phyloP scores from a whole-genome alignment of 2,888 invertebrate genomes.

The Mythimna loreyi region DNA sequence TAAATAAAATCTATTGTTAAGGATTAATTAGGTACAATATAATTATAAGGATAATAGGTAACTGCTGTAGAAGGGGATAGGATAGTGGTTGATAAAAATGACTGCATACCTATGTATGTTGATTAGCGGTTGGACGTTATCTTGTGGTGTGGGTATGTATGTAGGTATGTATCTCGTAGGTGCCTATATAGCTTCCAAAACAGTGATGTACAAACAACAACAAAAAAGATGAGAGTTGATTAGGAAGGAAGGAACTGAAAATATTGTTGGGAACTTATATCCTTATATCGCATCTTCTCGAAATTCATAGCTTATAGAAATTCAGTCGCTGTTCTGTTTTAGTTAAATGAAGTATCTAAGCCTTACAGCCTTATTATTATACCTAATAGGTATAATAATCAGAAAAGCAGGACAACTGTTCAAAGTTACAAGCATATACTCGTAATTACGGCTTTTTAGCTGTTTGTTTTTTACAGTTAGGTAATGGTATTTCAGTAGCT shows the following conservation, averaged over 20 bases:
- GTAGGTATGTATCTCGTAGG: too few species aligned
- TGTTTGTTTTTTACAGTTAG: not conserved
- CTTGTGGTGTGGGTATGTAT: not conserved
- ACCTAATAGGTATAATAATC: not conserved
- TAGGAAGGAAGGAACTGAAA: not conserved
- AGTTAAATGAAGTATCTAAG: not conserved
- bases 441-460: not conserved
- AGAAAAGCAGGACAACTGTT: not conserved
- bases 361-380: not conserved
- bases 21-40: conserved; percentile 15
- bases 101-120: not conserved
- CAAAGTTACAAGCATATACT: not conserved
- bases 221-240: not conserved
- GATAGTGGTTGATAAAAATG: not conserved
- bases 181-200: not conserved
- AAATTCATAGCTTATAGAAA: not conserved
- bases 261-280: too few species aligned
- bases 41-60: conserved; percentile 21
- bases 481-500: not conserved
- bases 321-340: not conserved
- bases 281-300: too few species aligned
- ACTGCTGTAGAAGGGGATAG: too few species aligned
- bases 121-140: conserved; percentile 2
- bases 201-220: too few species aligned
- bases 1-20: conserved; percentile 16